Evolutionary conservation across 2,113 vertebrate genomes (phyloP), one percentile per base, ranked within the genome.

Genomic region (Ailurus styani): DNA sequence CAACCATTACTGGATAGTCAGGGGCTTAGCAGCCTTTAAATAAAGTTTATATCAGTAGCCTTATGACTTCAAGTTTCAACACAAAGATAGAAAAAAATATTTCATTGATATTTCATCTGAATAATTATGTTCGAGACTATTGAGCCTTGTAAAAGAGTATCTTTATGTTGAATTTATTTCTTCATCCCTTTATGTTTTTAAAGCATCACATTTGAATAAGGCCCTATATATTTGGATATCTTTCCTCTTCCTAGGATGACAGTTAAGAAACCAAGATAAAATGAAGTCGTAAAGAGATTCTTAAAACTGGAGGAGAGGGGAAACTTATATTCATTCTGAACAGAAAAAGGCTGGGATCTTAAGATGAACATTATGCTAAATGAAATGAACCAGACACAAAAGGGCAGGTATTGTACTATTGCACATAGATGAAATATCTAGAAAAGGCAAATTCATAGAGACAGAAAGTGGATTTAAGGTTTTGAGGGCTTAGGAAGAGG

Each of bases 101-200:
- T 37, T 78, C 40, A 78, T 55, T 84, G 45, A 90, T 79, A 82
- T 29, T 84, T 90, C 34, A 87, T 81, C 85, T 73, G 34, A 68
- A 83, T 92, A 27, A 42, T 42, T 82, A 18, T 72, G 87, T 87
- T 87, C 52, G 77, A 90, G 68, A 87, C 70, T 50, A 57, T 11
- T 50, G 17, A 72, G 1, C 1, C 21, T 96, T 94, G 27, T 23
- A 55, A 92, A 96, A 40, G 18, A 79, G 29, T 52, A 93, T 34
- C 17, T 85, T 72, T 55, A 45, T 91, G 27, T 42, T 83, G 18
- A 57, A 86, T 86, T 87, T 82, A 68, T 88, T 62, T 91, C 17
- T 86, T 79, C 6, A 84, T 62, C 29, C 34, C 86, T 91, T 90
- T 78, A 50, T 86, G 13, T 92, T 96, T 96, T 91, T 95, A 55